A percentile compares a stretch with the other conserved stretches of the same genome.
phyloP scores from a whole-genome alignment of 2,113 vertebrate species.

The Rattus rattus region DNA sequence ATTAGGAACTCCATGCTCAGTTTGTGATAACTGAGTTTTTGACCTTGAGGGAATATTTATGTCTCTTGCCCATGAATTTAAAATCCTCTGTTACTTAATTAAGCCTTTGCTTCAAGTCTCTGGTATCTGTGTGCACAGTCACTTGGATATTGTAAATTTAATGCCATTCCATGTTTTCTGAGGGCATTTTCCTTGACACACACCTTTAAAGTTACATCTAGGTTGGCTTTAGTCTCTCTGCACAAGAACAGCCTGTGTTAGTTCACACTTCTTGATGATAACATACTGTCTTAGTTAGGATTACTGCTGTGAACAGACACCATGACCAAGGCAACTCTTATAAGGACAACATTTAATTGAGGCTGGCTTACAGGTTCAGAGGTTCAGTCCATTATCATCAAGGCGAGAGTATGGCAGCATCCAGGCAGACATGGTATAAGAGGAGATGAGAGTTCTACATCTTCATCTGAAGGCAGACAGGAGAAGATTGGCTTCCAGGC shows the following conservation, averaged over 20 bases:
- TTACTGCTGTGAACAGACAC: too few relatives aligned
- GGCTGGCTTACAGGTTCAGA: too few relatives aligned
- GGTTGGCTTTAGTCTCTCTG: neutral
- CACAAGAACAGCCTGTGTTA: neutral
- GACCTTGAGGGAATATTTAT: neutral
- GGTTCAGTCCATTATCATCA: too few relatives aligned
- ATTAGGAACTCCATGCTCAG: conserved; percentile 35
- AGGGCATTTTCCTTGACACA: neutral
- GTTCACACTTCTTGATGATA: conserved; percentile 26
- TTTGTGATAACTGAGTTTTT: conserved; percentile 28
- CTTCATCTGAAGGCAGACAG: too few relatives aligned
- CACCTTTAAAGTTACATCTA: neutral
- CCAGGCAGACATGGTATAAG: too few relatives aligned
- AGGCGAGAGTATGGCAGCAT: too few relatives aligned
- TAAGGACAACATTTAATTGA: too few relatives aligned
- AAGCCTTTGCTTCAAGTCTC: neutral
- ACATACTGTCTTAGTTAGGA: neutral
- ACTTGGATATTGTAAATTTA: neutral
- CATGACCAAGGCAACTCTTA: too few relatives aligned
- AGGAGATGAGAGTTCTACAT: too few relatives aligned
- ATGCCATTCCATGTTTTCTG: neutral
- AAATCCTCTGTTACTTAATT: neutral
- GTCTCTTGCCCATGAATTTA: conserved; percentile 27
- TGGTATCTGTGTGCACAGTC: neutral
- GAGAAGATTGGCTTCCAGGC: too few relatives aligned